Conservation (phyloP, 1,140 invertebrate genomes). For the Drosophila oshimai region DNA sequence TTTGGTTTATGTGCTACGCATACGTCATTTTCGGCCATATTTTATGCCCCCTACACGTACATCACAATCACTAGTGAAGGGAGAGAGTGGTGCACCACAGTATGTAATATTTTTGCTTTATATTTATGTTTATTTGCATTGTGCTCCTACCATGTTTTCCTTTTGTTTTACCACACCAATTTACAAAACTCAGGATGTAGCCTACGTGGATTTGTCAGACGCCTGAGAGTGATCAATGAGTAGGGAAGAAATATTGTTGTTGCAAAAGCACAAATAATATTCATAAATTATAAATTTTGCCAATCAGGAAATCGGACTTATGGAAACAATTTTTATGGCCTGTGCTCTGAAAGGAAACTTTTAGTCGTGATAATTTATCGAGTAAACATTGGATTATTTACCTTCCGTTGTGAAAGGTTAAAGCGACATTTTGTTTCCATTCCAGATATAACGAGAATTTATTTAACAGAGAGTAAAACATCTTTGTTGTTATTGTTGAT, state of each 20-base stretch:
- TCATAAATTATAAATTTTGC: constrained; percentile 26
- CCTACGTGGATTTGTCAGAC: constrained; percentile 33
- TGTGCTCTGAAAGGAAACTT: not conserved
- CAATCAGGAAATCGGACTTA: constrained; percentile 6
- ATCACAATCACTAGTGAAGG: constrained; percentile 24
- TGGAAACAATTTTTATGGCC: constrained; percentile 2
- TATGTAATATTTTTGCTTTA: constrained; percentile 70
- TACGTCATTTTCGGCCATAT: constrained; percentile 78
- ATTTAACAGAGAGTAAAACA: no score
- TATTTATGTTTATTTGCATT: constrained; percentile 72
- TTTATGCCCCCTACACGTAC: constrained; percentile 51
- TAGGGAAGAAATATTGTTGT: not conserved
- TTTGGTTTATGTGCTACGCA: constrained; percentile 81
- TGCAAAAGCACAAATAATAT: constrained; percentile 4
- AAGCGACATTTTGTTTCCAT: not conserved
- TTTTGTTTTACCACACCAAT: constrained; percentile 36
- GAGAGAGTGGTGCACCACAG: constrained; percentile 55
- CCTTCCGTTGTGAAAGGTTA: not conserved
- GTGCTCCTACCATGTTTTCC: constrained; percentile 7
- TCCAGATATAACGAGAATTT: no score
- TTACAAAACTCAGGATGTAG: constrained; percentile 39
- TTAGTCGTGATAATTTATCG: constrained; percentile 13
- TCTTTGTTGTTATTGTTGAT: no score
- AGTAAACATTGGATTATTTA: not conserved
- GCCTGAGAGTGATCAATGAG: constrained; percentile 38